Conservation (phyloP, 2,797 vertebrate genomes). For the Prionace glauca region DNA sequence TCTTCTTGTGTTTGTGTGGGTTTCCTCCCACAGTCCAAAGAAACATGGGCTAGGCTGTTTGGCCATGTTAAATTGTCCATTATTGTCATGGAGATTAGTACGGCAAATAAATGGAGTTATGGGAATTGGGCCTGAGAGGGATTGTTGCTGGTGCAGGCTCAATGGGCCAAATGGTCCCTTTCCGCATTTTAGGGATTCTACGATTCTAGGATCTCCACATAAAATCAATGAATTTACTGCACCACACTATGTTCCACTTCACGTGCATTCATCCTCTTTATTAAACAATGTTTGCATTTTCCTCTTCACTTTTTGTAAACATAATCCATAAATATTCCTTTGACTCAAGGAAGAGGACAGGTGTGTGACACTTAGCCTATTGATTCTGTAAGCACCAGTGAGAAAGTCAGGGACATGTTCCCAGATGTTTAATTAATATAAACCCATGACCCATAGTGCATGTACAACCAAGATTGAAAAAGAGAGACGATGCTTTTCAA, state of each 20-base stretch:
- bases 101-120: no score
- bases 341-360: not conserved
- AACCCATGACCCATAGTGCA: not conserved
- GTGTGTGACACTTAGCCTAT: not conserved
- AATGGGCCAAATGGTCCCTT: no score
- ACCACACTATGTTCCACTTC: not conserved
- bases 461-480: not conserved
- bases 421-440: not conserved
- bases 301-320: not conserved
- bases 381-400: not conserved
- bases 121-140: no score
- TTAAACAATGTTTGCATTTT: not conserved
- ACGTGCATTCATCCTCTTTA: not conserved
- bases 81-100: no score
- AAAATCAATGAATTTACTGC: not conserved
- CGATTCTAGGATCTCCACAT: not conserved
- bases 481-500: not conserved
- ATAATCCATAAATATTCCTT: not conserved
- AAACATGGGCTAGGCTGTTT: no score
- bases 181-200: no score
- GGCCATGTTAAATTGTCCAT: no score
- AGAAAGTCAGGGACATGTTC: not conserved
- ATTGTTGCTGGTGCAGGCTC: no score
- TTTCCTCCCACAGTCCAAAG: no score
- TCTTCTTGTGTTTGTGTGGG: no score